Conservation (phyloP, 2,888 invertebrate genomes). For the Tryphoninae sp. region DNA sequence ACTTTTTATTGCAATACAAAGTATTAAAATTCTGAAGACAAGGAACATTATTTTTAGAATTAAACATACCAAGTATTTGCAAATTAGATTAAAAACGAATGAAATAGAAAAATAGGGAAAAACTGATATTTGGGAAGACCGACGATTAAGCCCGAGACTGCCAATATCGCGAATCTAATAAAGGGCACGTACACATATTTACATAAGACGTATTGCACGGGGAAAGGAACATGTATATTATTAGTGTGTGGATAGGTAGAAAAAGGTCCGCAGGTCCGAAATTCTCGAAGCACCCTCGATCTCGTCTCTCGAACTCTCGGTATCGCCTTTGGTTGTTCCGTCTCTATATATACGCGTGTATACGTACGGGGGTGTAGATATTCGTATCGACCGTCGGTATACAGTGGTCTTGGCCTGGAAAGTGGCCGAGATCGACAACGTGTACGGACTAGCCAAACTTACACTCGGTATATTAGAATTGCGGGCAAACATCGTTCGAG, state of each 20-base stretch:
- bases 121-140: too few species aligned
- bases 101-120: too few species aligned
- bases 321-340: conserved; percentile 22
- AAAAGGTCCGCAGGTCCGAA: conserved; percentile 29
- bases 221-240: neutral
- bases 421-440: conserved; percentile 54
- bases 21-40: too few species aligned
- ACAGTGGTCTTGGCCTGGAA: conserved; percentile 28
- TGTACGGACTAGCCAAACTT: conserved; percentile 56
- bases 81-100: too few species aligned
- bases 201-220: neutral
- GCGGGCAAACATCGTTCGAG: conserved; percentile 56
- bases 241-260: conserved; percentile 9
- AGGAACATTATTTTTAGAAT: too few species aligned
- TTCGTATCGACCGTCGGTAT: conserved; percentile 19
- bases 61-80: too few species aligned
- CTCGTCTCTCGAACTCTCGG: conserved; percentile 4
- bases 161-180: conserved; percentile 21
- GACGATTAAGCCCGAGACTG: neutral
- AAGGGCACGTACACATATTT: conserved; percentile 23
- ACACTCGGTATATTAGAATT: conserved; percentile 58
- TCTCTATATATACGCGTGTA: neutral
- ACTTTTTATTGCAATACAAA: too few species aligned
- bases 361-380: conserved; percentile 11
- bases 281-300: conserved; percentile 24